Percentiles rank a stretch among this genome's conserved stretches.
Evolutionary conservation across 1,140 invertebrate genomes (phyloP).

Genomic region (Drosophila subpulchrella): DNA sequence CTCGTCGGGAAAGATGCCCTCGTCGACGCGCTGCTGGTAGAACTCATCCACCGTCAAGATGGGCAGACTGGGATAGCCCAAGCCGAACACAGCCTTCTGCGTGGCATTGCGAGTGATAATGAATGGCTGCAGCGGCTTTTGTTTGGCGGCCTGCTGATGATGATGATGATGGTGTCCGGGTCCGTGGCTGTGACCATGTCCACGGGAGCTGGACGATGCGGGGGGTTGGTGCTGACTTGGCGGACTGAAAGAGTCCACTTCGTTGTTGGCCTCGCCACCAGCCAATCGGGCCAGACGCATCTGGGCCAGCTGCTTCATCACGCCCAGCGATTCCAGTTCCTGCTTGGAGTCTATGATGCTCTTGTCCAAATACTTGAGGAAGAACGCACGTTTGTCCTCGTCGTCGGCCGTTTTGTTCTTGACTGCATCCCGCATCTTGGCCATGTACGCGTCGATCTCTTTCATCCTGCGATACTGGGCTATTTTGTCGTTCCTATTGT

Average conservation of each 20-base stretch:
- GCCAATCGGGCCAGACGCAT: conserved; percentile 85
- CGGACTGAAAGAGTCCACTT: not conserved
- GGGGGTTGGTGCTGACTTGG: not conserved
- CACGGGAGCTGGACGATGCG: not conserved
- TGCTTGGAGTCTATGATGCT: conserved; percentile 91
- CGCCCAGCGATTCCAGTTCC: conserved; percentile 90
- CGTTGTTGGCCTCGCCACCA: conserved; percentile 29
- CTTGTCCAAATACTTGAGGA: conserved; percentile 90
- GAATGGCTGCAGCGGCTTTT: conserved; percentile 92
- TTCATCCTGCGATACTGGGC: conserved; percentile 92
- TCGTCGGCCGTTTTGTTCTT: conserved; percentile 90
- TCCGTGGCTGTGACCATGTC: conserved; percentile 51
- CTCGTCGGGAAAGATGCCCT: conserved; percentile 88
- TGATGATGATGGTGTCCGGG: conserved; percentile 44
- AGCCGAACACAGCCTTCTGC: conserved; percentile 97
- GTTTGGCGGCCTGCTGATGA: conserved; percentile 50
- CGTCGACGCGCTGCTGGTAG: conserved; percentile 93
- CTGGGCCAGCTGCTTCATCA: conserved; percentile 90
- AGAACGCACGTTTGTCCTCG: conserved; percentile 93
- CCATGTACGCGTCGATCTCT: conserved; percentile 90
- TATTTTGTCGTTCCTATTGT: conserved; percentile 90
- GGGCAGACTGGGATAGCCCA: conserved; percentile 97
- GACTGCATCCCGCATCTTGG: conserved; percentile 88
- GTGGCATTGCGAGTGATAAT: conserved; percentile 95
- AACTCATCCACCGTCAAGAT: conserved; percentile 97